Conservation (phyloP, 2,797 vertebrate species). For the Xenops minutus region DNA sequence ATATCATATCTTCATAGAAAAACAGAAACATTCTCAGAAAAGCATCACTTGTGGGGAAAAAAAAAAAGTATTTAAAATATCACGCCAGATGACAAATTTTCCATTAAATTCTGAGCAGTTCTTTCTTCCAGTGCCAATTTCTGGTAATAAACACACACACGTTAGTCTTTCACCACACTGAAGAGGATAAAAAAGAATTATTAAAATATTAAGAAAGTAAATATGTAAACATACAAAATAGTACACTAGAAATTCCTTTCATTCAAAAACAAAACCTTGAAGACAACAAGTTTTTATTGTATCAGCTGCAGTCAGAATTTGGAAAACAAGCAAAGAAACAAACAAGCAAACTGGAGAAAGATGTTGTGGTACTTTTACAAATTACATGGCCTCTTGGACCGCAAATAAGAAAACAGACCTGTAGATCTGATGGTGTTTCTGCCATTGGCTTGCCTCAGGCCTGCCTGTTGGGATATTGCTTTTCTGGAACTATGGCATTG, state of each 20-base stretch:
- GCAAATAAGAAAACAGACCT: background rate
- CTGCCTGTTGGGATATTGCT: rapidly evolving
- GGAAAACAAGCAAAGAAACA: background rate
- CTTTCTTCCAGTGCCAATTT: background rate
- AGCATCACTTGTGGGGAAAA: background rate
- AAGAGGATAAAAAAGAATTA: background rate
- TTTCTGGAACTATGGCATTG: background rate
- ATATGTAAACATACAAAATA: background rate
- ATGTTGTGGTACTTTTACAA: background rate
- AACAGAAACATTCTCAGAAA: background rate
- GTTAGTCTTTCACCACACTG: background rate
- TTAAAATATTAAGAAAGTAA: background rate
- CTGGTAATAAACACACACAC: background rate
- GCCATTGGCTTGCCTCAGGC: background rate
- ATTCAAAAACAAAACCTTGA: background rate
- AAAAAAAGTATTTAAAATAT: background rate
- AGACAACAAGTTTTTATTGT: background rate
- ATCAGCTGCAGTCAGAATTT: background rate
- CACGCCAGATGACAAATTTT: background rate
- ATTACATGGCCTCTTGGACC: background rate
- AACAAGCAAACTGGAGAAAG: background rate
- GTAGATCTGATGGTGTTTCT: background rate
- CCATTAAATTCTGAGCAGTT: background rate
- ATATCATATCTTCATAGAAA: background rate
- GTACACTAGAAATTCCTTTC: background rate